phyloP scores from a whole-genome alignment of 2,888 invertebrate genomes.

The Callyntrura guangdongensis region DNA sequence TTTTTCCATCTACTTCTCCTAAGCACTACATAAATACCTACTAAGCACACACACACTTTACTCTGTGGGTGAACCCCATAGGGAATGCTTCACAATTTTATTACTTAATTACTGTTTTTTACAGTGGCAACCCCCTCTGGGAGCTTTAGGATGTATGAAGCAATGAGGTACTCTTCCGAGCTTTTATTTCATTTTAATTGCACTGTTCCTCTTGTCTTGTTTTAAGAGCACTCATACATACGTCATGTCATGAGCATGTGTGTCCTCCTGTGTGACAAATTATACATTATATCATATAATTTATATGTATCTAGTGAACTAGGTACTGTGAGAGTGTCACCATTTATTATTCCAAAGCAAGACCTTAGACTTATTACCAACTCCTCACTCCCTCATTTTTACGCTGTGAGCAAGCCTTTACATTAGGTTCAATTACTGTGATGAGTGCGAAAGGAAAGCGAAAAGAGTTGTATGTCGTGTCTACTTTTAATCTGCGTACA shows the following conservation, averaged over 20 bases:
- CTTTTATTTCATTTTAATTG: conserved; percentile 62
- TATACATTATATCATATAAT: too few relatives aligned
- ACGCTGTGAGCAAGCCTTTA: background rate
- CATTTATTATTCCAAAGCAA: background rate
- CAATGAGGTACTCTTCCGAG: background rate
- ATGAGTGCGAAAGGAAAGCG: background rate
- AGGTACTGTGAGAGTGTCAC: background rate
- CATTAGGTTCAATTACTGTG: conserved; percentile 11
- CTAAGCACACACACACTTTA: background rate
- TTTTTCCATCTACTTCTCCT: background rate
- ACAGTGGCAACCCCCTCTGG: conserved; percentile 30
- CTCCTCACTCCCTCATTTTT: background rate
- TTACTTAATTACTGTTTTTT: conserved; percentile 54
- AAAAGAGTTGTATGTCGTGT: background rate
- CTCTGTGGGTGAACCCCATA: background rate
- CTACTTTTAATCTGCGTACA: background rate
- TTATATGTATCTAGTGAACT: background rate
- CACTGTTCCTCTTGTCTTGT: background rate
- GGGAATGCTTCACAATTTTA: conserved; percentile 57
- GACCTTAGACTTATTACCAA: background rate
- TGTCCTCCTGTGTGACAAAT: background rate
- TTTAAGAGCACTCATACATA: conserved; percentile 10
- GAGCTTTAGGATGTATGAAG: conserved; percentile 33
- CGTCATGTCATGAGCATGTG: conserved; percentile 1
- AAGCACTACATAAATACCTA: background rate